Evolutionary conservation across 2,113 vertebrate species (phyloP), one percentile per base, ranked within the genome.

Genomic region (Corynorhinus townsendii): DNA sequence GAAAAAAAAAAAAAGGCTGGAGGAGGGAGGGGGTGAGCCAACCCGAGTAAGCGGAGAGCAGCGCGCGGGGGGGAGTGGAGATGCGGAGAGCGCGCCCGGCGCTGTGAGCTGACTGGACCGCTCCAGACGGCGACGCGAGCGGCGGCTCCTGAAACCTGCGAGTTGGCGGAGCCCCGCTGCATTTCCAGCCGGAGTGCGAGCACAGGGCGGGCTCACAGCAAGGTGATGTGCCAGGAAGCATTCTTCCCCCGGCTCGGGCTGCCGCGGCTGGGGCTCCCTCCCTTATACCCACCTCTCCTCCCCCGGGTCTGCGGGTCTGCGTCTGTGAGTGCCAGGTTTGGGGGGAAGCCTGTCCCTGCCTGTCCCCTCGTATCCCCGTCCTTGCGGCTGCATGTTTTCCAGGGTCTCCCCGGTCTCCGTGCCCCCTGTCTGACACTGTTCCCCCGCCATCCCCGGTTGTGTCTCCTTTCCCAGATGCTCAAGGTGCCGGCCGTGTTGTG

Each of bases 391-490:
- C 90, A 11, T 30, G 35, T 24, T 81, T 73, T 47, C 79, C 59
- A 30, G 89, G 86, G 96, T 62, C 12, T 54, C 81, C 82, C 82
- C n/a, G 40, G 26, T 45, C 82, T 43, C 5, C 73, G 62, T 0
- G 17, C 92, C 28, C 73, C 49, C 49, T 4, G 2, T 43, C 64
- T 85, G 90, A 85, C 92, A 26, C 59, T 26, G 84, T 7, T 7
- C 17, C 26, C 26, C 43, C 35, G 47, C 66, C 8, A 3, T 35
- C 71, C 94, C 83, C n/a, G 66, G 45, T 89, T 91, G 97, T 98
- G 86, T 98, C 97, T 98, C 98, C 97, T 98, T 97, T 90, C 97
- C 91, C 99, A 99, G 99, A 99, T 99, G 99, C 98, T 98, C 97
- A 96, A 98, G 98, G 98, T 92, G 97, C 98, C 98, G 93, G 98